Evolutionary conservation across 2,888 invertebrate genomes (phyloP), one percentile per base, ranked within the genome.

Genomic region (Torymus auratus): DNA sequence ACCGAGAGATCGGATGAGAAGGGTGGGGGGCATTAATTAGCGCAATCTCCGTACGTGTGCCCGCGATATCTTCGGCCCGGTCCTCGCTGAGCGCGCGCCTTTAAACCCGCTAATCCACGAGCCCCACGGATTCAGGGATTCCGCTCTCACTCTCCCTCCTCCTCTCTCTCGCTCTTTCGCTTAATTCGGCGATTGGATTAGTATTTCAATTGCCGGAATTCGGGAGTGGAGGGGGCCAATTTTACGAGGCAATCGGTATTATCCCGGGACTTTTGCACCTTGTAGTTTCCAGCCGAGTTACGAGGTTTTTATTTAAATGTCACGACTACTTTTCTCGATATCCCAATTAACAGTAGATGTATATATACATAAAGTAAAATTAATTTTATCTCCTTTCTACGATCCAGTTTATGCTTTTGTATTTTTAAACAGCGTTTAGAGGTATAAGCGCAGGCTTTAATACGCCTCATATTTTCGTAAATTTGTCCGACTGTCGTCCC

Each of bases 21-120:
- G 70, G 58, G 68, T 62, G 62, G 67, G 15, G 84, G 84, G 87
- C 88, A 89, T 89, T 89, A 88, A 89, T 89, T 89, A 89, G 85
- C 83, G 83, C 87, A 89, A 89, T 89, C 88, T 88, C 84, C 78
- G 86, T 87, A 87, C 87, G 88, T 88, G 89, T 55, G 56, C 86
- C 84, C 55, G 70, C 62, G 71, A 82, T 80, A 77, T 82, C 83
- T 78, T 73, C 68, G 52, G 58, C 55, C 15, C 13, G 52, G 23
- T 12, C 41, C 10, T 28, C 41, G 53, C 55, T 4, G 28, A 60
- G 20, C 60, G 28, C 67, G 20, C 60, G 20, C 68, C 65, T 69
- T 68, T 52, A n/a, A 23, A 14, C 61, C 68, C 60, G 67, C 17
- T 72, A 69, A 72, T 74, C 73, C 64, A 17, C 14, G 52, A 23